Percentiles rank a stretch among this genome's conserved stretches.
phyloP scores from a whole-genome alignment of 2,888 invertebrate genomes.

The Rhabditophanes sp. region DNA sequence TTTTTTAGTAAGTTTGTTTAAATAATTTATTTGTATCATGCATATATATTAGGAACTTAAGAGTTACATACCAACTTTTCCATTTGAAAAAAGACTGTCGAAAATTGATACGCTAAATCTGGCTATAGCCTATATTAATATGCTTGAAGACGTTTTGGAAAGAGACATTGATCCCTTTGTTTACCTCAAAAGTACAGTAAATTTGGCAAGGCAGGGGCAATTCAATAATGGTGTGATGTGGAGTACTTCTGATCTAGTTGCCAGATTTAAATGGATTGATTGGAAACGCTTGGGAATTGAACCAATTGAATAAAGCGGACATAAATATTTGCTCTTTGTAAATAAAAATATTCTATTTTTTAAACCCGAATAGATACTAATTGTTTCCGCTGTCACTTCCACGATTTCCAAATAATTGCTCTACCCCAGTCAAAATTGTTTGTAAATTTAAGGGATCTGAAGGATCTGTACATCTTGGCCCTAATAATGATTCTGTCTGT shows the following conservation, averaged over 20 bases:
- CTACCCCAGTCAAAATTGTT: constrained; percentile 27
- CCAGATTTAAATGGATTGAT: constrained; percentile 90
- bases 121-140: constrained; percentile 89
- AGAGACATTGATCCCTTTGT: constrained; percentile 18
- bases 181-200: constrained; percentile 23
- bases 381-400: constrained; percentile 4
- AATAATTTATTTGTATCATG: constrained; percentile 5
- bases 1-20: constrained; percentile 22
- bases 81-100: constrained; percentile 89
- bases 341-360: constrained; percentile 7
- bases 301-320: constrained; percentile 18
- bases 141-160: constrained; percentile 52
- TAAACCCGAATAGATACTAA: constrained; percentile 5
- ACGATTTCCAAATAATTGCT: constrained; percentile 25
- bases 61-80: constrained; percentile 93
- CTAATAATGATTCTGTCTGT: too few species aligned
- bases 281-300: constrained; percentile 87
- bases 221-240: constrained; percentile 28
- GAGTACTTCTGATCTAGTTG: constrained; percentile 66
- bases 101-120: constrained; percentile 92
- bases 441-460: constrained; percentile 37
- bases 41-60: constrained; percentile 66
- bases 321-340: background rate
- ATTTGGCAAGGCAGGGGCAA: constrained; percentile 19
- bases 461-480: constrained; percentile 31